Base-by-base conservation (phyloP, 2,113 vertebrate species). In the Ailurus styani region DNA sequence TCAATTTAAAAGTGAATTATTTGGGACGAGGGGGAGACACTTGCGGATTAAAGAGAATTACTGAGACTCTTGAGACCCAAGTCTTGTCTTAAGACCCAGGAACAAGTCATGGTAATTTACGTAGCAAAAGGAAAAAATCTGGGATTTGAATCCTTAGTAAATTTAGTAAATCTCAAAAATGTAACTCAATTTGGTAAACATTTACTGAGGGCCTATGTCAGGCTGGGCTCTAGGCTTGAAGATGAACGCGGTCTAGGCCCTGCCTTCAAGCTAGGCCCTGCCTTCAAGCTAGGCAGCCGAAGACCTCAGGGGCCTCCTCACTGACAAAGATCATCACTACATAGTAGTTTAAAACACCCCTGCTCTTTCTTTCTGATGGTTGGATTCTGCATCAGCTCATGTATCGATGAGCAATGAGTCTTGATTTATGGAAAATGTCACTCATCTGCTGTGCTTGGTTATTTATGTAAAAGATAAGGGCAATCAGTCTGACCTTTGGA, bases 241-340 rank as follows among this genome's bases (percentile, higher is more conserved):
- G 15, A 21, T 0, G 6, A 29, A 3, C 1, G 0, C 0, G 1
- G 55, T 25, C 17, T 21, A 12, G 66, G 34, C 42, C 7, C 6
- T 8, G 1, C 37, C 70, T 47, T 62, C 27, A 4, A 10, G 6
- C 20, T 14, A 4, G 13, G 8, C 5, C 7, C 6, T 8, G 1
- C 37, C 70, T 47, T 62, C 27, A 4, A 10, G 6, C 20, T 14
- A 4, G 13, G 8, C 5, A 1, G 42, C 0, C 0, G 0, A 3
- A 13, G 5, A 11, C 34, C 78, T 10, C 15, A 0, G 5, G 55
- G 14, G 4, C 29, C 6, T 40, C 17, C 6, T 77, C 10, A 5
- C 10, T 0, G 20, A 50, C 50, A 3, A 7, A 23, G 47, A 0
- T 9, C 6, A 20, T 40, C 31, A 9, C 2, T 17, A 11, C 2